Evolutionary conservation across 1,140 invertebrate species (phyloP).

Genomic region (Eufriesea mexicana): DNA sequence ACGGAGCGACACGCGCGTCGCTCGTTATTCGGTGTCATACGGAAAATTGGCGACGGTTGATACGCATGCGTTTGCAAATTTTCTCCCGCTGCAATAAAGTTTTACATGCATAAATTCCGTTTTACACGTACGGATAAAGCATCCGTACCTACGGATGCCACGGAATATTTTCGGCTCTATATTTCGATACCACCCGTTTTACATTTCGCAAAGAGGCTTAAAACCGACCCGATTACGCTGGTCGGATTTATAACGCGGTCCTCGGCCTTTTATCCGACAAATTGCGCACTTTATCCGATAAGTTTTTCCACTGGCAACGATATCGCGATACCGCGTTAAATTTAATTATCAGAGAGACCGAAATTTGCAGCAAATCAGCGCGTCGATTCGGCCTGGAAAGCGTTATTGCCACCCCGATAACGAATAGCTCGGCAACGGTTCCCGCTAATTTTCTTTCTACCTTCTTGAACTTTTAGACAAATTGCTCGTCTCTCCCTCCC

Average conservation of each 20-base stretch:
- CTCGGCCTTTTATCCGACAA: background rate
- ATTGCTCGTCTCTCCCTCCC: constrained; percentile 9
- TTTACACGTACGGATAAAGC: too few species aligned
- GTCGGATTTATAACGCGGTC: background rate
- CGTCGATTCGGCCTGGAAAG: background rate
- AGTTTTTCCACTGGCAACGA: background rate
- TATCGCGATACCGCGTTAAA: constrained; percentile 7
- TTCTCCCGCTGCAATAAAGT: background rate
- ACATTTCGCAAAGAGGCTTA: background rate
- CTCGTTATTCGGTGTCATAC: constrained; percentile 7
- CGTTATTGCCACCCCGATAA: constrained; percentile 55
- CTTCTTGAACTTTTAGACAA: constrained; percentile 54
- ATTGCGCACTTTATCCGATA: background rate
- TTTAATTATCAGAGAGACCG: constrained; percentile 35
- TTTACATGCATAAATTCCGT: too few species aligned
- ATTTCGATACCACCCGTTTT: background rate
- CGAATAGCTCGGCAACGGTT: constrained; percentile 39
- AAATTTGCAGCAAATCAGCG: background rate
- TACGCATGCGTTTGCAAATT: background rate
- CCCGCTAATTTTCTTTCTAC: constrained; percentile 53
- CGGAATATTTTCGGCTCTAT: background rate
- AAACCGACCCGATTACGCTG: background rate
- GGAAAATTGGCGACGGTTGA: background rate
- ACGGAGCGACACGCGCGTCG: too few species aligned
- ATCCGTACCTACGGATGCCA: too few species aligned